Conservation (phyloP, 2,113 vertebrate genomes). For the Antechinus stuartii region DNA sequence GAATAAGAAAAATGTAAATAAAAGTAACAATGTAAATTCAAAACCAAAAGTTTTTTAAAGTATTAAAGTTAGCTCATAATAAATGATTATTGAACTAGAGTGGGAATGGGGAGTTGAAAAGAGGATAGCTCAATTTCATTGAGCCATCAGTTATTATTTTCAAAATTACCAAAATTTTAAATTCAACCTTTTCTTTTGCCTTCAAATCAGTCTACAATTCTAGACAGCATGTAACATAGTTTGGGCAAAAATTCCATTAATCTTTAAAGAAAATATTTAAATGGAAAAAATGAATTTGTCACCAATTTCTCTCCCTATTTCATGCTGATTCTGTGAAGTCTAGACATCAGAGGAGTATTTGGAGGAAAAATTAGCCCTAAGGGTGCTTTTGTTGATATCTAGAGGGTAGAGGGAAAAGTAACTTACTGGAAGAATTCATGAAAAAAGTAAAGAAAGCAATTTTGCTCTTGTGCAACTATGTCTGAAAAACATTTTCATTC, state of each 20-base stretch:
- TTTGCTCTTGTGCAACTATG: neutral
- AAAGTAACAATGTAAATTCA: constrained; percentile 72
- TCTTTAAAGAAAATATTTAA: constrained; percentile 24
- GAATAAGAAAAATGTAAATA: constrained; percentile 70
- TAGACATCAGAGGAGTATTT: constrained; percentile 1
- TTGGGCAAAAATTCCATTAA: constrained; percentile 11
- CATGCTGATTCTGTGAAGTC: neutral
- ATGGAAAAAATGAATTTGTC: constrained; percentile 4
- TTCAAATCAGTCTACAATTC: neutral
- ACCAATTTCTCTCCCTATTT: neutral
- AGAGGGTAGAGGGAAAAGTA: neutral
- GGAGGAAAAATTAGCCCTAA: constrained; percentile 38
- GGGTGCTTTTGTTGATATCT: neutral
- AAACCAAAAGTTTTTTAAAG: constrained; percentile 62
- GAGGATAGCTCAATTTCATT: neutral
- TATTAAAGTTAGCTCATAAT: constrained; percentile 55
- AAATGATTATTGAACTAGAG: constrained; percentile 7
- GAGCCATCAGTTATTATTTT: neutral
- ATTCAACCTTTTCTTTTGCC: neutral
- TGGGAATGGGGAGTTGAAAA: neutral
- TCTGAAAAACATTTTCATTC: constrained; percentile 12
- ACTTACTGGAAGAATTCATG: neutral
- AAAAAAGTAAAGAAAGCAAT: constrained; percentile 3
- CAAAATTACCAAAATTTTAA: neutral
- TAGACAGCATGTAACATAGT: neutral